Base-by-base conservation (phyloP, 2,797 vertebrate species). In the Aselliscus stoliczkanus region DNA sequence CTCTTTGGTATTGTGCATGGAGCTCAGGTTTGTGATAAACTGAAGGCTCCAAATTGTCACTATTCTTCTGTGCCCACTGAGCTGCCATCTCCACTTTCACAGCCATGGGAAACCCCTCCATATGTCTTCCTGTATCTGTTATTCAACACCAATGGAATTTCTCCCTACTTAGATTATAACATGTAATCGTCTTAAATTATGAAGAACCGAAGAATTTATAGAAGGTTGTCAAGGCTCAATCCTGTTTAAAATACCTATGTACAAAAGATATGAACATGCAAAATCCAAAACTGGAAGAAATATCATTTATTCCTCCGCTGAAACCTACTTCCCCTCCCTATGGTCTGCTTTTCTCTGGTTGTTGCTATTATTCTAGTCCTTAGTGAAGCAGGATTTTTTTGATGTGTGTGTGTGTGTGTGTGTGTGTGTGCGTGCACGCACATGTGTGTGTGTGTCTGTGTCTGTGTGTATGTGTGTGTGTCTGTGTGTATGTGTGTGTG, bases 31-130 rank as follows among this genome's bases (percentile, higher is more conserved):
- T 65, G 18, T 75, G 44, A 42, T 42, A 5, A 20, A n/a, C 4
- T n/a, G 76, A 65, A 44, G 27, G 21, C 37, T 52, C 10, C 7
- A 1, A 20, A 25, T 54, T 34, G 47, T 0, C 37, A 2, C 27
- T 60, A 0, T 29, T 18, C 52, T 44, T 3, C 13, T n/a, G 50
- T 77, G 42, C 31, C 39, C 5, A 0, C 18, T 4, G 54, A 70
- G 8, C 18, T 20, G 17, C 47, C 18, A 23, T n/a, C 72, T 23
- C 52, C 14, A 37, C 4, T 12, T 93, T 44, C 2, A 7, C 0
- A 21, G 42, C 29, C 0, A 0, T 37, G 8, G 4, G 4, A 13
- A 34, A 17, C 18, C 7, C n/a, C 3, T 34, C 8, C 2, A 0
- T 29, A 10, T 25, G 4, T 73, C 79, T 86, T 80, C 42, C 5